Percentiles rank a stretch among this genome's conserved stretches.
Evolutionary conservation across 2,888 invertebrate genomes (phyloP).

Genomic region (Lasioglossum leucozonium): DNA sequence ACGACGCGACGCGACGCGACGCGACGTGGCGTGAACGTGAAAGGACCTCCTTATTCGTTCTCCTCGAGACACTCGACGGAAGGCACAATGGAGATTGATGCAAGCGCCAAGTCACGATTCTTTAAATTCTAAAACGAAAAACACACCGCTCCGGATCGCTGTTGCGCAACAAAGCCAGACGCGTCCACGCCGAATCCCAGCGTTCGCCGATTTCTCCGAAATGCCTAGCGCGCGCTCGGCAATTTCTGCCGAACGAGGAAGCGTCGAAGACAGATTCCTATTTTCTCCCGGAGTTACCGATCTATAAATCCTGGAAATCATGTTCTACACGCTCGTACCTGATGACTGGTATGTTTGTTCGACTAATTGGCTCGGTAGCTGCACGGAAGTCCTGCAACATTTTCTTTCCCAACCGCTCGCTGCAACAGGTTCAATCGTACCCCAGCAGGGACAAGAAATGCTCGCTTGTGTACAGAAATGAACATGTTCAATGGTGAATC

Average conservation of each 20-base stretch:
- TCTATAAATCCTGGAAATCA: background rate
- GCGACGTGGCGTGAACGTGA: constrained; percentile 28
- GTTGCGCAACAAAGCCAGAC: constrained; percentile 55
- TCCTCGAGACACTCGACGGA: constrained; percentile 36
- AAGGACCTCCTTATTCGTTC: constrained; percentile 40
- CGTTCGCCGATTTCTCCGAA: constrained; percentile 44
- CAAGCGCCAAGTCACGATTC: constrained; percentile 55
- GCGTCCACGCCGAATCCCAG: constrained; percentile 31
- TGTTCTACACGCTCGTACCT: background rate
- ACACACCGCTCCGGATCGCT: constrained; percentile 1
- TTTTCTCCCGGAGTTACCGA: constrained; percentile 9
- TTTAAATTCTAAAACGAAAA: constrained; percentile 51
- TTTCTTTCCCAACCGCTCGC: background rate
- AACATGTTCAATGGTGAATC: no score
- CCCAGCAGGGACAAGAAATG: no score
- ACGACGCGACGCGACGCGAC: no score
- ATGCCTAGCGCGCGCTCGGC: constrained; percentile 27
- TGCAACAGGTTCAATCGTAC: background rate
- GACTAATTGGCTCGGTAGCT: no score
- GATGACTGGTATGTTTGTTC: background rate
- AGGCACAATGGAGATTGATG: constrained; percentile 57
- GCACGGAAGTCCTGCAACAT: background rate
- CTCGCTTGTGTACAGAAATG: no score
- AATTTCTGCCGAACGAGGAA: constrained; percentile 57
- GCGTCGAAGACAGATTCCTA: constrained; percentile 36